Evolutionary conservation across 2,797 vertebrate species (phyloP), one percentile per base, ranked within the genome.

Genomic region (Pseudochirops cupreus): DNA sequence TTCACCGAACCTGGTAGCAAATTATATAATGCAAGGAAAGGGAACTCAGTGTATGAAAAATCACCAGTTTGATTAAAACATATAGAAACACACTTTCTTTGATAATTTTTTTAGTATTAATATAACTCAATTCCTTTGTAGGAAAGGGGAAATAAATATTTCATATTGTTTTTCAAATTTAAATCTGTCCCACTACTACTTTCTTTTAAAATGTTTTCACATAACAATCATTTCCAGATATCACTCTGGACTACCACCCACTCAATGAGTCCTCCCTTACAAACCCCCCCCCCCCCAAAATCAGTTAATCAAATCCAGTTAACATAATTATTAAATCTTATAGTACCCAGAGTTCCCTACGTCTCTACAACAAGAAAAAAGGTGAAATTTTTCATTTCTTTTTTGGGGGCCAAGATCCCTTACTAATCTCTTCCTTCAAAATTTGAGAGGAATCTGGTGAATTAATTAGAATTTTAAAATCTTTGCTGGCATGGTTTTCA

Each of bases 81-180:
- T 33, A 31, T 31, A 62, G 28, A 2, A 56, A n/a, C 13, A 11
- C 46, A 90, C 1, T 55, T 87, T 93, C 24, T 91, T 57, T 91
- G 56, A 92, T 94, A 97, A 58, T 58, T 26, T 67, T n/a, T 67
- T 67, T 94, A 21, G 92, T 95, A 58, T 92, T 50, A 87, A 53
- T 55, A 62, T 93, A 87, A 96, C 93, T 58, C 87, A 94, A 54
- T 0, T 13, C 74, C 58, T 57, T 56, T 59, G 59, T 33, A 46
- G 28, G 55, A 1, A 54, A 59, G 91, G 26, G 31, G n/a, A 53
- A 91, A 95, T 46, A 95, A 56, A 52, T n/a, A 11, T 50, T 74
- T 33, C 91, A 5, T 12, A 59, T 57, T 91, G 59, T n/a, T 91
- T 94, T 90, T 90, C 26, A 39, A 14, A 92, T 6, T 33, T 29